These are phyloP conservation scores for Mustela lutreola DNA, from an alignment of 2,113 vertebrate genomes.

Conservation along the genomic window DNA sequence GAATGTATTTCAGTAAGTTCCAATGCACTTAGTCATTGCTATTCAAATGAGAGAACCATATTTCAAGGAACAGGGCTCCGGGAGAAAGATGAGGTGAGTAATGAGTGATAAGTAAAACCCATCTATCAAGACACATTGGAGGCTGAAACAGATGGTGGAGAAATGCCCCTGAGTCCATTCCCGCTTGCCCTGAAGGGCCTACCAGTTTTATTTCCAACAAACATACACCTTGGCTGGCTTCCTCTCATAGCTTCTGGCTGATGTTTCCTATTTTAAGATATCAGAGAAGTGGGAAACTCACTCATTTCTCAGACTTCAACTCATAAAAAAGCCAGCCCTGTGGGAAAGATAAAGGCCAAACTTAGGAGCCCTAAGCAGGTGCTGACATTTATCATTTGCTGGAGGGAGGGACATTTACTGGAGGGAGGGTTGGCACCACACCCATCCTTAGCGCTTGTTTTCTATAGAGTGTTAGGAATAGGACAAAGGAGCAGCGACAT, in stretches of 20 bases:
- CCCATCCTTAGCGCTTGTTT: neutral
- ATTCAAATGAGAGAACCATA: conserved; percentile 86
- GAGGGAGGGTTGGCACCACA: neutral
- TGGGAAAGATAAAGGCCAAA: neutral
- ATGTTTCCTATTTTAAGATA: conserved; percentile 69
- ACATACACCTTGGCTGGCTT: conserved; percentile 81
- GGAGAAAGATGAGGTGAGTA: conserved; percentile 86
- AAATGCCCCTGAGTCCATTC: conserved; percentile 80
- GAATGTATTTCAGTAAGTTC: conserved; percentile 87
- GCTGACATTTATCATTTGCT: neutral
- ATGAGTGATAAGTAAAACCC: conserved; percentile 86
- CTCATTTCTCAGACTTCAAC: conserved; percentile 71
- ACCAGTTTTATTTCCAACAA: conserved; percentile 84
- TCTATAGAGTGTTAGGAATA: neutral
- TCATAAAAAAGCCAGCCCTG: neutral
- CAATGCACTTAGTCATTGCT: conserved; percentile 87
- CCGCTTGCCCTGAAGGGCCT: conserved; percentile 80
- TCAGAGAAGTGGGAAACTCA: conserved; percentile 65
- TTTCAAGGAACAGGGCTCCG: conserved; percentile 87
- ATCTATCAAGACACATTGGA: conserved; percentile 88
- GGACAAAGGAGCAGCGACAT: neutral
- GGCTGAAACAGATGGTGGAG: conserved; percentile 86
- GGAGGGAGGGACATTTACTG: too few relatives aligned
- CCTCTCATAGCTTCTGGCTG: conserved; percentile 67
- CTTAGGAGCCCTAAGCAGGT: neutral